Base-by-base conservation (phyloP, 2,888 invertebrate genomes). In the Andrena camellia region DNA sequence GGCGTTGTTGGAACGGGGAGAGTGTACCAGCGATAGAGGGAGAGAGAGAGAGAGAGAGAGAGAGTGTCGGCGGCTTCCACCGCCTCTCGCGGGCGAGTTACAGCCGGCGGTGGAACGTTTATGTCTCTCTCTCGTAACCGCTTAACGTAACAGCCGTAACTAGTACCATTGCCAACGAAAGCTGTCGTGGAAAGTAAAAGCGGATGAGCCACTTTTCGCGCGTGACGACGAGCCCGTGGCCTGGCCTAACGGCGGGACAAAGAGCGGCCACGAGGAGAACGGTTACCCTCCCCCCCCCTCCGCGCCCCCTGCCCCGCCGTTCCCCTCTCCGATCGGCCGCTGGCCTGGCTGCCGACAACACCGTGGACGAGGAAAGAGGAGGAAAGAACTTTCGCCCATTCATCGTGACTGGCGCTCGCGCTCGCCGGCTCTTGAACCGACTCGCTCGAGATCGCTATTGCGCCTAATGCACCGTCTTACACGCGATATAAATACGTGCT, bases 101-200 rank as follows among this genome's bases (percentile, higher is more conserved):
- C n/a, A 60, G 64, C 63, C 42, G 23, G 50, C 73, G 67, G 71
- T 1, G 79, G 59, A 79, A 64, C 81, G 73, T 74, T 60, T 74
- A 64, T 59, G 59, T 84, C 75, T 81, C 74, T 66, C 70, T 79
- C 89, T 83, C 90, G 90, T 91, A 92, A 92, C 88, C 90, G 90
- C 79, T 82, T 83, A 88, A 92, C 93, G 92, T 93, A 93, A 93
- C 91, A 87, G 89, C 90, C 92, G 92, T 93, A 93, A 93, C 93
- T 92, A 92, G 92, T 93, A 92, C 92, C 93, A 93, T 93, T 93
- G 93, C 93, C 93, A 93, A 93, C 88, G 93, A 93, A 92, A 93
- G 93, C 88, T 84, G 83, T 84, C 85, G 85, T 88, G 90, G 92
- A 93, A 93, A 93, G 93, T 93, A 92, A 93, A 91, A 92, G 91